phyloP scores from a whole-genome alignment of 2,888 invertebrate species.

The Podabrus alpinus region DNA sequence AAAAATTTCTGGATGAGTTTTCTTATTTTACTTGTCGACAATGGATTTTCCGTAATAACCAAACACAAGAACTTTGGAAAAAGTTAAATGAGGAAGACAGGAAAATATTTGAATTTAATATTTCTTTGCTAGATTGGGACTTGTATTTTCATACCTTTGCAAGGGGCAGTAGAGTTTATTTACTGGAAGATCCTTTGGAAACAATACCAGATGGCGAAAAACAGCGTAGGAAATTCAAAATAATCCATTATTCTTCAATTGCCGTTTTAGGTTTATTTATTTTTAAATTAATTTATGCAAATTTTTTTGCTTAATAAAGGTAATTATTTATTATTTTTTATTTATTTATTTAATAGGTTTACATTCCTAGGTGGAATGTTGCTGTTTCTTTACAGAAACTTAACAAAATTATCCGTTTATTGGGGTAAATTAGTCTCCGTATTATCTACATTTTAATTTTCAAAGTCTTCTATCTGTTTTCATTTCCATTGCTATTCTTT shows the following conservation, averaged over 20 bases:
- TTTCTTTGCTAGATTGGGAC: conserved; percentile 71
- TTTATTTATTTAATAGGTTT: too few species aligned
- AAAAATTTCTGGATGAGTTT: conserved; percentile 74
- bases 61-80: conserved; percentile 63
- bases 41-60: conserved; percentile 60
- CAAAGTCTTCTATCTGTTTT: too few species aligned
- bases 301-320: neutral
- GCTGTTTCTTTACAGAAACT: too few species aligned
- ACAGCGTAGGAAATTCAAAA: conserved; percentile 50
- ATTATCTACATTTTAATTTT: too few species aligned
- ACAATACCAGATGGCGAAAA: conserved; percentile 67
- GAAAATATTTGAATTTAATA: conserved; percentile 72
- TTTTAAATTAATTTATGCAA: neutral
- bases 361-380: too few species aligned
- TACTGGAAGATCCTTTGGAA: conserved; percentile 75
- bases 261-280: neutral
- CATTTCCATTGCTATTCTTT: too few species aligned
- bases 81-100: conserved; percentile 55
- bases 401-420: too few species aligned
- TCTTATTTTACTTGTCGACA: conserved; percentile 76
- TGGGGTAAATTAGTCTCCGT: too few species aligned
- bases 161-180: conserved; percentile 70
- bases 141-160: conserved; percentile 70
- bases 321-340: too few species aligned
- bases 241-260: conserved; percentile 39